Evolutionary conservation across 92 coral and sea anemone species (phyloP).

Genomic region (Phymanthus crucifer): DNA sequence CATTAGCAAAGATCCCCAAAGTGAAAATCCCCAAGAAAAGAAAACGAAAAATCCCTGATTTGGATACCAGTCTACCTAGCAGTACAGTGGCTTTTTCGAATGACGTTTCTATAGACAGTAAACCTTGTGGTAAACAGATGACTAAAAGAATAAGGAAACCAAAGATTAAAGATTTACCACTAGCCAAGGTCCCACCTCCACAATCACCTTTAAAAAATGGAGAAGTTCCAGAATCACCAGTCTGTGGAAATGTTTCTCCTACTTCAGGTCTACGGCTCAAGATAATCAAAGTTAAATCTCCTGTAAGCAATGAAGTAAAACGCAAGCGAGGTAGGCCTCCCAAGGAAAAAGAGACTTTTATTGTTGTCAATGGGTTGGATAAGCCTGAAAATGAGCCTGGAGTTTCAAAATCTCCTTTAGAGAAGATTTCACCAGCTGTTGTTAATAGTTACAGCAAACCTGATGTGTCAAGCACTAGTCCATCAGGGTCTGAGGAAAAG

Average conservation of each 20-base stretch:
- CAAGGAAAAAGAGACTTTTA: conserved; percentile 68
- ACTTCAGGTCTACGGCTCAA: conserved; percentile 76
- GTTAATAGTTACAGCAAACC: conserved; percentile 9
- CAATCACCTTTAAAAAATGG: conserved; percentile 71
- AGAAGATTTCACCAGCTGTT: neutral
- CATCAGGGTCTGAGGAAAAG: conserved; percentile 13
- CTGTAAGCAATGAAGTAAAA: conserved; percentile 48
- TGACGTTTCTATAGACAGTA: neutral
- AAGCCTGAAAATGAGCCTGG: conserved; percentile 43
- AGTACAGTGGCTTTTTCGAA: neutral
- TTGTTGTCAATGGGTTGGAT: conserved; percentile 69
- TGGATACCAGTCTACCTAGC: neutral
- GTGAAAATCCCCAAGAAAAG: conserved; percentile 23
- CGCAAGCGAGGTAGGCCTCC: conserved; percentile 79
- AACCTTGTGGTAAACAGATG: conserved; percentile 8
- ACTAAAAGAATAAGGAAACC: conserved; percentile 35
- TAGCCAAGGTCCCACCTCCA: conserved; percentile 14
- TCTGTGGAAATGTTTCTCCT: conserved; percentile 73
- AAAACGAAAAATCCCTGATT: conserved; percentile 18
- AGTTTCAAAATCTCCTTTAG: neutral
- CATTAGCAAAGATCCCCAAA: neutral
- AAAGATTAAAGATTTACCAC: conserved; percentile 25
- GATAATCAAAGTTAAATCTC: conserved; percentile 73
- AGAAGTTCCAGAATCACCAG: conserved; percentile 41
- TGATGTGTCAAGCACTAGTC: conserved; percentile 40